Conservation (phyloP, 2,888 invertebrate species). For the Carterocephalus palaemon region DNA sequence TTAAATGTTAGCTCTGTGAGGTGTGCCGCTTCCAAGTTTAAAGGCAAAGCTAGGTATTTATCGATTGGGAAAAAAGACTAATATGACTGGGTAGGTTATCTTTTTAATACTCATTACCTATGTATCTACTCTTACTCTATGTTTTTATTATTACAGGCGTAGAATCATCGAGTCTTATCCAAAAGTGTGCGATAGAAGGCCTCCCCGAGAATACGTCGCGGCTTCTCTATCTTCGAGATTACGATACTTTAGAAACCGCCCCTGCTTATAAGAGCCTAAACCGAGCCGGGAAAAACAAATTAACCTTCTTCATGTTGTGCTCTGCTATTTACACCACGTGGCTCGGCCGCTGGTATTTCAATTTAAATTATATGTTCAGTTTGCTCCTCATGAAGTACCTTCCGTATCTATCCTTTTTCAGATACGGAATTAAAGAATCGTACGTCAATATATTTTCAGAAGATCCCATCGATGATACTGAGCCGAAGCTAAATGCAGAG, state of each 20-base stretch:
- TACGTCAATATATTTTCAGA: slow-evolving; percentile 79
- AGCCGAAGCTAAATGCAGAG: slow-evolving; percentile 55
- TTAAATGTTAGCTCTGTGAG: too few species aligned
- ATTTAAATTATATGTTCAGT: slow-evolving; percentile 77
- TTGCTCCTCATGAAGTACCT: slow-evolving; percentile 82
- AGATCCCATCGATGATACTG: slow-evolving; percentile 51
- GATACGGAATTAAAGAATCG: slow-evolving; percentile 81
- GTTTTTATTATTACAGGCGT: slow-evolving; percentile 46
- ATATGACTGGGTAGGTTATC: too few species aligned
- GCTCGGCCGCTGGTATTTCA: slow-evolving; percentile 80
- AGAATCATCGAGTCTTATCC: slow-evolving; percentile 43
- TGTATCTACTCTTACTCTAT: too few species aligned
- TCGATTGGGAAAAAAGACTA: too few species aligned
- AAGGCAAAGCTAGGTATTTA: too few species aligned
- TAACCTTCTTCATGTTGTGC: slow-evolving; percentile 40
- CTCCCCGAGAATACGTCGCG: slow-evolving; percentile 43
- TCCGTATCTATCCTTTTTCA: slow-evolving; percentile 83
- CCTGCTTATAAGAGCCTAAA: slow-evolving; percentile 63
- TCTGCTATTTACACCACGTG: slow-evolving; percentile 68
- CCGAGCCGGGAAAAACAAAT: slow-evolving; percentile 47
- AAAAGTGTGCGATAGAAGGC: slow-evolving; percentile 46
- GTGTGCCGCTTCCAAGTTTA: too few species aligned
- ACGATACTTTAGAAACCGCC: slow-evolving; percentile 56
- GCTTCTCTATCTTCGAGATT: slow-evolving; percentile 61
- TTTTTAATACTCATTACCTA: too few species aligned